These are phyloP conservation scores for Tetranychus urticae DNA, from an alignment of 1,140 invertebrate genomes.

Conservation along the genomic window DNA sequence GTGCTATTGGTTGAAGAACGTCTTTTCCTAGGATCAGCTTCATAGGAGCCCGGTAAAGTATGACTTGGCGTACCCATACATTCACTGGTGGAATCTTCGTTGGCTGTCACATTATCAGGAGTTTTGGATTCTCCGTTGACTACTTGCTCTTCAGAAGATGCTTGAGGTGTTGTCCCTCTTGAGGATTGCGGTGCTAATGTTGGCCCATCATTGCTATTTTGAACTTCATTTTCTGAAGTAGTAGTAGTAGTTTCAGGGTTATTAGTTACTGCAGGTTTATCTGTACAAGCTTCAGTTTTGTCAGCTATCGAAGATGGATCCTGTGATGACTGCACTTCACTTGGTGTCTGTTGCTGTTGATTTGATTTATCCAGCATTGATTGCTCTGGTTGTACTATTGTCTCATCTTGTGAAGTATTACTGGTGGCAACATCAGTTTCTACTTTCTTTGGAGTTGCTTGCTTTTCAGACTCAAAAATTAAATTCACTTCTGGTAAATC, in stretches of 20 bases:
- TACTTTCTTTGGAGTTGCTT: not conserved
- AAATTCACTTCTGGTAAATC: slow-evolving; percentile 1
- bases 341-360: not conserved
- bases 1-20: not conserved
- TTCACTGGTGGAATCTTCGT: slow-evolving; percentile 4
- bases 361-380: not conserved
- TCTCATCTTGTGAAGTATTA: not conserved
- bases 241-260: not conserved
- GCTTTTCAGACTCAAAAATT: not conserved
- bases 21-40: not conserved
- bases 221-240: not conserved
- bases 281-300: not conserved
- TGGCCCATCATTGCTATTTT: not conserved
- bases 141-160: not conserved
- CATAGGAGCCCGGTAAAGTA: not conserved
- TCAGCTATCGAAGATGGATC: too few relatives aligned
- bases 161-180: not conserved
- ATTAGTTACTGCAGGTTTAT: too few relatives aligned
- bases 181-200: not conserved
- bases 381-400: not conserved
- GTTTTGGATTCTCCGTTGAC: not conserved
- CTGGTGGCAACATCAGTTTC: not conserved
- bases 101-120: slow-evolving; percentile 3
- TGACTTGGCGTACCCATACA: not conserved
- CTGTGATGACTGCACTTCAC: too few relatives aligned